Evolutionary conservation across 2,797 vertebrate species (phyloP).

Genomic region (Crocodylus rhombifer): DNA sequence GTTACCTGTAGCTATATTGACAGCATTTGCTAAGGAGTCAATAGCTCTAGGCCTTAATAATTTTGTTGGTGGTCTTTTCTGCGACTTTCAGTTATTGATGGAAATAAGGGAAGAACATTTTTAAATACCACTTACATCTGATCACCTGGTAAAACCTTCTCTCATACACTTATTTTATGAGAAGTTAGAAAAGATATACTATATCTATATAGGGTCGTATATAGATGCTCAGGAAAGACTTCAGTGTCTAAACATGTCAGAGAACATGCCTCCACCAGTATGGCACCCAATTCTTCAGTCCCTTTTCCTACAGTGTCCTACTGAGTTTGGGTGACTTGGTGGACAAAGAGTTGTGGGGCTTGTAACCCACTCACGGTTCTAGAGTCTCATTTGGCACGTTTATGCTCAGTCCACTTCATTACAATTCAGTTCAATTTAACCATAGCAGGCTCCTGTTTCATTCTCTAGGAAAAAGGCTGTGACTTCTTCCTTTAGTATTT

Average conservation of each 20-base stretch:
- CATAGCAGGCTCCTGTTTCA: not conserved
- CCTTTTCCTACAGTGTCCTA: not conserved
- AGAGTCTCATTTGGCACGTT: not conserved
- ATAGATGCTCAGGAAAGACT: not conserved
- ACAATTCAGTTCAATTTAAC: not conserved
- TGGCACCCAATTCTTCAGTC: fast-evolving
- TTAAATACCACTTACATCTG: not conserved
- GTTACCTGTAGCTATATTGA: not conserved
- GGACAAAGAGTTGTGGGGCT: not conserved
- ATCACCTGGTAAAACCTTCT: not conserved
- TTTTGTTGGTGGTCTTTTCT: not conserved
- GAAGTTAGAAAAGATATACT: not conserved
- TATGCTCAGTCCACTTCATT: not conserved
- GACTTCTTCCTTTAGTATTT: not conserved
- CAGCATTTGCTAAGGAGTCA: not conserved
- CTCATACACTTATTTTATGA: not conserved
- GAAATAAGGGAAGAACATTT: not conserved
- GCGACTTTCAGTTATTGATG: not conserved
- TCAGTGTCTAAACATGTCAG: not conserved
- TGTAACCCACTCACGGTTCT: not conserved
- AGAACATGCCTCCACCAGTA: not conserved
- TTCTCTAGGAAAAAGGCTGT: not conserved
- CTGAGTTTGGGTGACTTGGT: not conserved
- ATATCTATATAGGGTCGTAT: fast-evolving
- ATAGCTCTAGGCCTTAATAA: not conserved